These are phyloP conservation scores for Probosciger aterrimus DNA, from an alignment of 2,113 vertebrate genomes.

Conservation along the genomic window DNA sequence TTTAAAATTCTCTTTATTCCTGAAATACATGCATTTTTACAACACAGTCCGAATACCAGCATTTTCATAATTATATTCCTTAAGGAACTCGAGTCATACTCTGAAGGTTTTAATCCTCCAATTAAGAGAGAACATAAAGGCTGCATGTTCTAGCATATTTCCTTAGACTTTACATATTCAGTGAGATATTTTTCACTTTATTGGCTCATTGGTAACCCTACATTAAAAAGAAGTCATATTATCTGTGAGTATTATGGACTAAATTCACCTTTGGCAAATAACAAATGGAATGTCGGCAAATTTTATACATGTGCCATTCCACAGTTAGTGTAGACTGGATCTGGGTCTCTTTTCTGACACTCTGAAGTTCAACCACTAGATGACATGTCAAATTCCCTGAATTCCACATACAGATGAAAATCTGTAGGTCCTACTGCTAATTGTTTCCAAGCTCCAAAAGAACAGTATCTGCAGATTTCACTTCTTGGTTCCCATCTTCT, in stretches of 20 bases:
- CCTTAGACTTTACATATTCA: slow-evolving; percentile 21
- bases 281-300: slow-evolving; percentile 39
- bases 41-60: slow-evolving; percentile 5
- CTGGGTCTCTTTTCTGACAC: not conserved
- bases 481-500: not conserved
- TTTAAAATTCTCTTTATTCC: slow-evolving; percentile 54
- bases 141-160: slow-evolving; percentile 49
- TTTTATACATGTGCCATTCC: slow-evolving; percentile 24
- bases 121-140: slow-evolving; percentile 42
- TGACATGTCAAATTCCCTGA: not conserved
- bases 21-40: slow-evolving; percentile 27
- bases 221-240: not conserved
- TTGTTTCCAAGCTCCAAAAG: not conserved
- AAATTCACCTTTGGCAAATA: slow-evolving; percentile 59
- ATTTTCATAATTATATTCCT: slow-evolving; percentile 50
- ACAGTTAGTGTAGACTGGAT: slow-evolving; percentile 3
- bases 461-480: not conserved
- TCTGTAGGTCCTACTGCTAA: not conserved
- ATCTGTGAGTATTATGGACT: slow-evolving; percentile 26
- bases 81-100: slow-evolving; percentile 35
- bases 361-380: not conserved
- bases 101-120: slow-evolving; percentile 51
- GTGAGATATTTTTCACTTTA: slow-evolving; percentile 12
- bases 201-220: slow-evolving; percentile 43
- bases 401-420: not conserved